phyloP scores from a whole-genome alignment of 2,888 invertebrate genomes.

The Sussaba pulchella region DNA sequence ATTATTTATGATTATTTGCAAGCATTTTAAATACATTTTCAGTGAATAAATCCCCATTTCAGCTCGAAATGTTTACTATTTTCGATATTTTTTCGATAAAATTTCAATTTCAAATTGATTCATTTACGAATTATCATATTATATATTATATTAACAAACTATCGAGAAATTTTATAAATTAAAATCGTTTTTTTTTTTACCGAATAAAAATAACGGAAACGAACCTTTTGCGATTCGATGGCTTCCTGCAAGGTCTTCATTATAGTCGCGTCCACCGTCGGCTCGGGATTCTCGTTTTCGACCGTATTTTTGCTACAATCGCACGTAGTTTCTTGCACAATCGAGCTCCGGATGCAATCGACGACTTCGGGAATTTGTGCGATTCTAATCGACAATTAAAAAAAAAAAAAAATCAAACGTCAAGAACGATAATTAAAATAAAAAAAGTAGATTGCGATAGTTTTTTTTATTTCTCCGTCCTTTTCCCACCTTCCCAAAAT shows the following conservation, averaged over 20 bases:
- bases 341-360: constrained; percentile 76
- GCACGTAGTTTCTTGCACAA: constrained; percentile 47
- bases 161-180: no score
- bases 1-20: no score
- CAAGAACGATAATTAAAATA: not conserved
- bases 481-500: constrained; percentile 89
- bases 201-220: not conserved
- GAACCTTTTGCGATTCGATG: constrained; percentile 66
- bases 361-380: constrained; percentile 85
- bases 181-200: no score
- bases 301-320: constrained; percentile 60
- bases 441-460: constrained; percentile 34
- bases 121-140: no score
- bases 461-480: constrained; percentile 7
- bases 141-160: constrained; percentile 5
- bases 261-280: constrained; percentile 57
- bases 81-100: not conserved
- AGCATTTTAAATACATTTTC: no score
- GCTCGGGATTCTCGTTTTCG: constrained; percentile 47
- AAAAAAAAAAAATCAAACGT: not conserved
- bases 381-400: constrained; percentile 82
- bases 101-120: no score
- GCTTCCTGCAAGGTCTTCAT: constrained; percentile 68
- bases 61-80: no score
- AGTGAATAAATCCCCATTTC: no score